These are phyloP conservation scores for Uropsilus gracilis DNA, from an alignment of 2,113 vertebrate genomes.

Conservation along the genomic window DNA sequence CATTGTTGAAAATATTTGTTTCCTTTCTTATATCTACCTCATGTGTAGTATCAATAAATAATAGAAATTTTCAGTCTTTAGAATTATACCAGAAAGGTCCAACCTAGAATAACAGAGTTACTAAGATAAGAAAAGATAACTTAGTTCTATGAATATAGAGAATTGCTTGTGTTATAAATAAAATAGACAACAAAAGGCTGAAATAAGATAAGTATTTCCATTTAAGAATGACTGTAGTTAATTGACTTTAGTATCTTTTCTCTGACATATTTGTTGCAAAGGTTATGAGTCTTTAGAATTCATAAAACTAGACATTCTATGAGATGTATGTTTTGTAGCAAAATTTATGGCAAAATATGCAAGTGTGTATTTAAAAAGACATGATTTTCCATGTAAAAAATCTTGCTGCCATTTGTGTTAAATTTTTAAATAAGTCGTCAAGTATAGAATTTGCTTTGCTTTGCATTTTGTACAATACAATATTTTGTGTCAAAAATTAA, in stretches of 20 bases:
- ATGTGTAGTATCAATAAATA: slow-evolving; percentile 24
- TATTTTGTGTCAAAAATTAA: slow-evolving; percentile 23
- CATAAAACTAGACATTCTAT: not conserved
- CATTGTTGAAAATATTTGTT: slow-evolving; percentile 22
- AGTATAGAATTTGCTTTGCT: slow-evolving; percentile 40
- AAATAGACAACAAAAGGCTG: not conserved
- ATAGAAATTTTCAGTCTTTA: not conserved
- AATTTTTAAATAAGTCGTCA: slow-evolving; percentile 41
- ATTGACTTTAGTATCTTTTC: slow-evolving; percentile 23
- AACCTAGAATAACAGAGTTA: slow-evolving; percentile 12
- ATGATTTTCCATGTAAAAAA: slow-evolving; percentile 3
- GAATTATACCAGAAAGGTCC: not conserved
- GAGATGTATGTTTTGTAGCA: not conserved
- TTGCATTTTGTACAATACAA: not conserved
- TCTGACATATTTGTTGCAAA: slow-evolving; percentile 13
- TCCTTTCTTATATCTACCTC: not conserved
- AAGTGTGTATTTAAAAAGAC: not conserved
- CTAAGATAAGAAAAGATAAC: slow-evolving; percentile 32
- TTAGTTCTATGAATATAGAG: not conserved
- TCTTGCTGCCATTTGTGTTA: slow-evolving; percentile 36
- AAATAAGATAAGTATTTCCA: slow-evolving; percentile 45
- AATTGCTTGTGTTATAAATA: slow-evolving; percentile 7
- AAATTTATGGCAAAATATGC: slow-evolving; percentile 13
- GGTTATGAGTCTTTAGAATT: not conserved
- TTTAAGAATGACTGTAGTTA: not conserved